phyloP scores from a whole-genome alignment of 2,888 invertebrate genomes.

The Thecocarcelia acutangulata region DNA sequence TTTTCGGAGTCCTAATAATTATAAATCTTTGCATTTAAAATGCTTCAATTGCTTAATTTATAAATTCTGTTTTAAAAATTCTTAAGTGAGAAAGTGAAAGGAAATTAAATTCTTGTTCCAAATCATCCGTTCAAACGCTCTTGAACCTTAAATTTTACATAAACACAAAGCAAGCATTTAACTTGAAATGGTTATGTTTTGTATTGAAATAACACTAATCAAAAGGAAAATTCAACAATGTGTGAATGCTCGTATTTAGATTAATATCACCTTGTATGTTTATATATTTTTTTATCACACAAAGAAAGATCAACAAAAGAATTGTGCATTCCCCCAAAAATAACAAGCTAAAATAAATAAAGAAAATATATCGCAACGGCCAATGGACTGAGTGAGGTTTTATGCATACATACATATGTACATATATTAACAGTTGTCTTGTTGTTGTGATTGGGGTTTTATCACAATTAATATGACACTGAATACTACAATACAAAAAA shows the following conservation, averaged over 20 bases:
- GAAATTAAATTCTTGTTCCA: conserved; percentile 5
- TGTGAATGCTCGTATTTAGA: conserved; percentile 41
- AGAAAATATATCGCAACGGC: neutral
- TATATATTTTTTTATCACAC: conserved; percentile 19
- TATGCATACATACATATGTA: no score
- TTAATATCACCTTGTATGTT: conserved; percentile 62
- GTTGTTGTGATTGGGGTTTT: conserved; percentile 28
- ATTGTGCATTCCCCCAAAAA: conserved; percentile 36
- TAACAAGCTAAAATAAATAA: conserved; percentile 37
- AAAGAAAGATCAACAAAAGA: conserved; percentile 46
- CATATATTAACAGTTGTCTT: conserved; percentile 19
- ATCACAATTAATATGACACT: conserved; percentile 68
- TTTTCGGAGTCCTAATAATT: no score
- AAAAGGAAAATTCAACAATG: conserved; percentile 32
- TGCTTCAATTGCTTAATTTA: no score
- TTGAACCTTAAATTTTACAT: conserved; percentile 27
- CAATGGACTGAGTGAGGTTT: conserved; percentile 23
- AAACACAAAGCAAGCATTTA: no score
- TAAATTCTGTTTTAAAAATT: no score
- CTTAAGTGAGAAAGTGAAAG: conserved; percentile 12
- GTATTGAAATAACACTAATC: conserved; percentile 30
- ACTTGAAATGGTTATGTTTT: no score
- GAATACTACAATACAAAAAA: conserved; percentile 54
- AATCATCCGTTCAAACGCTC: conserved; percentile 18
- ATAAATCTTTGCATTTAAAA: no score